A percentile compares a stretch with the other conserved stretches of the same genome.
These are phyloP conservation scores for Pollenia amentaria DNA, from an alignment of 2,888 invertebrate species.

Conservation along the genomic window DNA sequence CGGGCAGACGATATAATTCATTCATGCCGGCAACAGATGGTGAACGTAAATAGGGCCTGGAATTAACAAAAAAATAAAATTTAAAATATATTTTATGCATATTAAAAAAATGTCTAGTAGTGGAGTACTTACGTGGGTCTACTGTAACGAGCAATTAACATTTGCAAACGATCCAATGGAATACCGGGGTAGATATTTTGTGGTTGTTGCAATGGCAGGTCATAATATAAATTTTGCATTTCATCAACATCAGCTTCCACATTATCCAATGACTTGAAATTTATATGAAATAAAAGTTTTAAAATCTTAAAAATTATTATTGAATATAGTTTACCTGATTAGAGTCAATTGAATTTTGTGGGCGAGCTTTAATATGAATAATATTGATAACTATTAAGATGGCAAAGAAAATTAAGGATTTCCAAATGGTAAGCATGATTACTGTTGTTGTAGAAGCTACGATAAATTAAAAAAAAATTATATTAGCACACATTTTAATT, in stretches of 20 bases:
- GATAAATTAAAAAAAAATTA: too few species aligned
- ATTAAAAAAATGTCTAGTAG: not conserved
- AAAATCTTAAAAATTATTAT: not conserved
- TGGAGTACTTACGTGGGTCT: slow-evolving; percentile 79
- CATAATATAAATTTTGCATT: slow-evolving; percentile 78
- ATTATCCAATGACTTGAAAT: slow-evolving; percentile 77
- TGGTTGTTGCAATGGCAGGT: slow-evolving; percentile 78
- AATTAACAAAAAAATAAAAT: slow-evolving; percentile 47
- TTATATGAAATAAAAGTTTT: not conserved
- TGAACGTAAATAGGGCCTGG: slow-evolving; percentile 79
- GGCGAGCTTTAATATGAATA: slow-evolving; percentile 77
- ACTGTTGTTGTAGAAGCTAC: not conserved
- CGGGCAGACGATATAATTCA: slow-evolving; percentile 84
- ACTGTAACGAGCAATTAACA: slow-evolving; percentile 80
- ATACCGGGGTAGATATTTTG: slow-evolving; percentile 79
- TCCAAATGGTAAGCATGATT: slow-evolving; percentile 78
- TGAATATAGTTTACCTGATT: slow-evolving; percentile 75
- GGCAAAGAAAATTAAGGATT: slow-evolving; percentile 77
- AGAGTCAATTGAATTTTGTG: slow-evolving; percentile 77
- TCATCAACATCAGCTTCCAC: slow-evolving; percentile 79
- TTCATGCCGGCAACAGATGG: slow-evolving; percentile 78
- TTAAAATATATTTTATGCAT: not conserved
- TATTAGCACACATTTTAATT: too few species aligned
- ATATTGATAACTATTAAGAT: slow-evolving; percentile 76
- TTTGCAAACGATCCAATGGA: slow-evolving; percentile 81